phyloP scores from a whole-genome alignment of 2,888 invertebrate species.

The Sinopyrophorus schimmeli region DNA sequence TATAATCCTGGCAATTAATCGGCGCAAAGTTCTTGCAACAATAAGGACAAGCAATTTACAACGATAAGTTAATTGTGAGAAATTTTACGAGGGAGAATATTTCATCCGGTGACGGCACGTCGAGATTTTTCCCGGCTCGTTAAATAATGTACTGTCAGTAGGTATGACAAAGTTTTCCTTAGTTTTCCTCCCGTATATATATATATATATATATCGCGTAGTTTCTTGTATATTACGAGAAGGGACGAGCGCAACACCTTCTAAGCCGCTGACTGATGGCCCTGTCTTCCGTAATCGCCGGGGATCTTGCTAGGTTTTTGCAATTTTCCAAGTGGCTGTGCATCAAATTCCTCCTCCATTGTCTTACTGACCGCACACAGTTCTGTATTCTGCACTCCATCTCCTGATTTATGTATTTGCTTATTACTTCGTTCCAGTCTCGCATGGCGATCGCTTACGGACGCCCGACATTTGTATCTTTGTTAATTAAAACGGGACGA shows the following conservation, averaged over 20 bases:
- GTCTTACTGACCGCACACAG: conserved; percentile 46
- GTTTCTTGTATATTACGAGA: conserved; percentile 42
- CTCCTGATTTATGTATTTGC: no score
- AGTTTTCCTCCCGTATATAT: conserved; percentile 41
- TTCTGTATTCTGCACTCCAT: no score
- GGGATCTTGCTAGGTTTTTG: conserved; percentile 48
- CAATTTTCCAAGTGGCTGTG: conserved; percentile 52
- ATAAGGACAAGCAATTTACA: no score
- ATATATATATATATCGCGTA: conserved; percentile 44
- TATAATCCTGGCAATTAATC: no score
- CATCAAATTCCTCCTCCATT: conserved; percentile 44
- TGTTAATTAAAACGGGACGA: no score
- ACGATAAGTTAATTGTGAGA: no score
- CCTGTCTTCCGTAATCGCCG: conserved; percentile 48
- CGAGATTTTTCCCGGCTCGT: conserved; percentile 24
- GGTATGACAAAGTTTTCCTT: conserved; percentile 39
- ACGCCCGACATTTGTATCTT: no score
- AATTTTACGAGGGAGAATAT: no score
- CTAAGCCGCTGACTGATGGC: conserved; percentile 50
- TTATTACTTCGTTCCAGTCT: no score
- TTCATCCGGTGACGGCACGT: no score
- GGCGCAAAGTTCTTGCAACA: no score
- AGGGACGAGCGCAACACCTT: conserved; percentile 45
- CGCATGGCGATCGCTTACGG: no score
- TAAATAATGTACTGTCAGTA: conserved; percentile 30